Percentiles rank a stretch among this genome's conserved stretches.
These are phyloP conservation scores for Drosophila novamexicana DNA, from an alignment of 1,140 invertebrate genomes.

Conservation along the genomic window DNA sequence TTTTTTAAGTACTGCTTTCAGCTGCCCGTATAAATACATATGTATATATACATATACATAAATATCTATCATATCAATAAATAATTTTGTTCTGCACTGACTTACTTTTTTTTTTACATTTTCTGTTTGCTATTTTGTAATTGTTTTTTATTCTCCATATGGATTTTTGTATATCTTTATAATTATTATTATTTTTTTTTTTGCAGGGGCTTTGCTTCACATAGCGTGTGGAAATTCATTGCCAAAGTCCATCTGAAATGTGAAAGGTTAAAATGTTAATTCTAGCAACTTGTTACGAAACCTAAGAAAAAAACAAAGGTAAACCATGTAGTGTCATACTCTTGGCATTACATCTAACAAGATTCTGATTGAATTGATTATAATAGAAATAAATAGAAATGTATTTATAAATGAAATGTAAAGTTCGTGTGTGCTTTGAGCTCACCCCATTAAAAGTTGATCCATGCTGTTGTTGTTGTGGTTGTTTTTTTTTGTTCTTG, in stretches of 20 bases:
- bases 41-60: neutral
- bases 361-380: neutral
- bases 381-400: too few species aligned
- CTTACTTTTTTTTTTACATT: constrained; percentile 53
- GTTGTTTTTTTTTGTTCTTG: constrained; percentile 8
- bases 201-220: constrained; percentile 37
- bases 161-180: constrained; percentile 39
- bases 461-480: constrained; percentile 46
- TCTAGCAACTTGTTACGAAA: neutral
- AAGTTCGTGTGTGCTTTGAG: neutral
- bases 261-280: neutral
- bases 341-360: constrained; percentile 14
- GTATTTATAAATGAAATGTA: too few species aligned
- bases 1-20: constrained; percentile 61
- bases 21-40: constrained; percentile 61
- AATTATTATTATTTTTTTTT: constrained; percentile 21
- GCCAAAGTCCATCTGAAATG: constrained; percentile 67
- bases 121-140: constrained; percentile 36
- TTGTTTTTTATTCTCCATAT: constrained; percentile 45
- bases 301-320: too few species aligned
- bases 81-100: constrained; percentile 65
- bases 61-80: constrained; percentile 1
- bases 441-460: constrained; percentile 69
- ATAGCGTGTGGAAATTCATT: constrained; percentile 32
- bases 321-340: too few species aligned